Conservation (phyloP, 2,113 vertebrate genomes). For the Plestiodon gilberti region DNA sequence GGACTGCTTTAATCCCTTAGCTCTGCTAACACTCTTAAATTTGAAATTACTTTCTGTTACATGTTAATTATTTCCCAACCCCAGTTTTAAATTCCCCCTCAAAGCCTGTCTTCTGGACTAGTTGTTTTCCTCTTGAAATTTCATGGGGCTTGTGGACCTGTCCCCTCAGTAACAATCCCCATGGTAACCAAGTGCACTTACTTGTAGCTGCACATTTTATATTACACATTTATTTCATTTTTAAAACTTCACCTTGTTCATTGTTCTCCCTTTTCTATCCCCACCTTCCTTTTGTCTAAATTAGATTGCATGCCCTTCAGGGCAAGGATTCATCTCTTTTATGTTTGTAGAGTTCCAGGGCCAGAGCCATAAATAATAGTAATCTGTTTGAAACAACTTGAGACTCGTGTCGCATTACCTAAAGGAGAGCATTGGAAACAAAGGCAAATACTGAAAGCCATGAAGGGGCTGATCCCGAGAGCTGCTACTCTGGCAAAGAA, state of each 20-base stretch:
- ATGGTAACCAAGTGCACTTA: neutral
- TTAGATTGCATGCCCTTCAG: constrained; percentile 13
- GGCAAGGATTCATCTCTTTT: constrained; percentile 18
- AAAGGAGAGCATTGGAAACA: neutral
- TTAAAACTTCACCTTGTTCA: neutral
- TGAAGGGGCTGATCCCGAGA: neutral
- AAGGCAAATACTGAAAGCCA: neutral
- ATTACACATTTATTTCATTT: constrained; percentile 4
- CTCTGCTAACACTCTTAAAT: neutral
- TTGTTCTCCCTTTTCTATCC: constrained; percentile 5
- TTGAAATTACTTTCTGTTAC: neutral
- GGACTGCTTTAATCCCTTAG: too few relatives aligned
- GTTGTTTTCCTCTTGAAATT: neutral
- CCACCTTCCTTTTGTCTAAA: neutral
- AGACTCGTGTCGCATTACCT: constrained; percentile 29
- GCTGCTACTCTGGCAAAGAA: neutral
- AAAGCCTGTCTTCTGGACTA: neutral
- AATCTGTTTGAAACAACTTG: neutral
- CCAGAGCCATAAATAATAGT: constrained; percentile 12
- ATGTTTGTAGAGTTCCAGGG: constrained; percentile 5
- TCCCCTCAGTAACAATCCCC: constrained; percentile 8
- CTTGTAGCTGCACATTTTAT: neutral
- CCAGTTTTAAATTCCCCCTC: neutral
- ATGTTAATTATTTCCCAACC: neutral
- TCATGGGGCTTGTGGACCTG: neutral